Evolutionary conservation across 2,888 invertebrate genomes (phyloP).

Genomic region (Dryadula phaetusa): DNA sequence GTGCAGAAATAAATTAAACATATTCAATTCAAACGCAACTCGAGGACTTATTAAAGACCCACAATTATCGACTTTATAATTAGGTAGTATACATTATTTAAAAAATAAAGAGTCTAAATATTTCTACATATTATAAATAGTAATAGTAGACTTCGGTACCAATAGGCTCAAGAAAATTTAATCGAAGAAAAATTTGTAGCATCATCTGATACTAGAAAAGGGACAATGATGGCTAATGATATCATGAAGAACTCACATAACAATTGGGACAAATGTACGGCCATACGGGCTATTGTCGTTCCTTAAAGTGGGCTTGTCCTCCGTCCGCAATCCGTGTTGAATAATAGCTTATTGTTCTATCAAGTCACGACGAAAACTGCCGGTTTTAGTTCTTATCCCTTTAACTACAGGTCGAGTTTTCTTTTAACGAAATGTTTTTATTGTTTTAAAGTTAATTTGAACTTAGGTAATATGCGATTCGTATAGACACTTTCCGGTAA

Average conservation of each 20-base stretch:
- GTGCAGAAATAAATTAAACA: no score
- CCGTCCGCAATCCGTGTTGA: conserved; percentile 49
- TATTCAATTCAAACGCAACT: no score
- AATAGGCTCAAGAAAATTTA: no score
- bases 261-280: conserved; percentile 28
- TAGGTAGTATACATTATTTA: no score
- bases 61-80: no score
- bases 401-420: conserved; percentile 14
- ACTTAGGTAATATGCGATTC: background rate
- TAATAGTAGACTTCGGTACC: no score
- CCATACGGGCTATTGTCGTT: conserved; percentile 41
- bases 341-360: conserved; percentile 52
- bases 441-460: conserved; percentile 11
- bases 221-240: conserved; percentile 4
- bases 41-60: no score
- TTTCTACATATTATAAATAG: no score
- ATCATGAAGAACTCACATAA: conserved; percentile 14
- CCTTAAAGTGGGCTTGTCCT: conserved; percentile 46
- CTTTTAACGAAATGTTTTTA: conserved; percentile 17
- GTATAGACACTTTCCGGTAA: background rate
- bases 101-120: no score
- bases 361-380: conserved; percentile 39
- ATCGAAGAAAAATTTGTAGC: background rate
- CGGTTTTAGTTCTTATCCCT: conserved; percentile 14
- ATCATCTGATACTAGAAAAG: no score